Evolutionary conservation across 1,140 invertebrate genomes (phyloP).

Genomic region (Listronotus oregonensis): DNA sequence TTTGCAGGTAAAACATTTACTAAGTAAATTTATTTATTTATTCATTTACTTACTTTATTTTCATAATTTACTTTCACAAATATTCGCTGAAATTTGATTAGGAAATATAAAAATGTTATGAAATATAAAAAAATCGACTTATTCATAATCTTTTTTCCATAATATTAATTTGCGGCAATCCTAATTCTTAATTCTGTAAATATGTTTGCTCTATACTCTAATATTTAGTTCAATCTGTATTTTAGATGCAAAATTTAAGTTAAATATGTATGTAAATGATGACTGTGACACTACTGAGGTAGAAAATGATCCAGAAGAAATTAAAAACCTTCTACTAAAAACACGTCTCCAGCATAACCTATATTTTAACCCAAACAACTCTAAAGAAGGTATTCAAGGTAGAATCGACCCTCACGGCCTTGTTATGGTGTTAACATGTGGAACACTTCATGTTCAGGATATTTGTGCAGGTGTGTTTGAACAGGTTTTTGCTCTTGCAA

Average conservation of each 20-base stretch:
- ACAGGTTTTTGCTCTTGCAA: conserved; percentile 64
- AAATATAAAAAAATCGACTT: too few species aligned
- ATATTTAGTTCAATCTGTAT: neutral
- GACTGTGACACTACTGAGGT: conserved; percentile 43
- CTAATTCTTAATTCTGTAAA: too few species aligned
- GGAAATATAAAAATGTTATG: too few species aligned
- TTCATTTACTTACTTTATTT: neutral
- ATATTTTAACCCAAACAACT: conserved; percentile 66
- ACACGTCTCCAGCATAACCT: conserved; percentile 58
- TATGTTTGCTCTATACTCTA: too few species aligned
- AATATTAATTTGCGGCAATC: too few species aligned
- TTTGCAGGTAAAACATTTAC: conserved; percentile 51
- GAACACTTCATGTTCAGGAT: conserved; percentile 62
- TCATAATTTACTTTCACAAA: conserved; percentile 1
- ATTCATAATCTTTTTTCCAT: too few species aligned
- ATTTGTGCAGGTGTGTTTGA: conserved; percentile 66
- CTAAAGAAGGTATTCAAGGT: conserved; percentile 60
- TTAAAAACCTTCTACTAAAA: conserved; percentile 54
- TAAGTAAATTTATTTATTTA: neutral
- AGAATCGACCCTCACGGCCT: conserved; percentile 65
- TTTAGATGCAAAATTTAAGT: conserved; percentile 53
- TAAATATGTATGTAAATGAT: conserved; percentile 45
- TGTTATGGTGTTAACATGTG: conserved; percentile 64
- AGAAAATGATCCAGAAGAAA: conserved; percentile 41
- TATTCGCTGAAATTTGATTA: too few species aligned